Evolutionary conservation across 2,797 vertebrate species (phyloP), one percentile per base, ranked within the genome.

Genomic region (Periparus ater): DNA sequence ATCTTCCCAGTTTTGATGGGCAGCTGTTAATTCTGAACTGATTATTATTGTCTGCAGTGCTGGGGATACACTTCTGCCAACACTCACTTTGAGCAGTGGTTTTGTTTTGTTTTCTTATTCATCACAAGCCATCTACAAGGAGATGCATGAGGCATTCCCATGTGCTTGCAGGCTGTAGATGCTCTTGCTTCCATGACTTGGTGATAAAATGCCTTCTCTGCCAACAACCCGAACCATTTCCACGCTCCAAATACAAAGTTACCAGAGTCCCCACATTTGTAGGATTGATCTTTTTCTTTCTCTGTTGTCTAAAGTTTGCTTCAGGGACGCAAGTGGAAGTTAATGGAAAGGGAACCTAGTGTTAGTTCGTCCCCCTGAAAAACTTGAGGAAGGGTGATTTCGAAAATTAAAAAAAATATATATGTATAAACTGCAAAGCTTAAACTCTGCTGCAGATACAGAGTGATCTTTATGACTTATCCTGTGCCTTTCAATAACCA

Each of bases 111-210:
- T 84, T 44, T n/a, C 23, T 55, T 51, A 19, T 7, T 73, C 60
- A 20, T 92, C 53, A 18, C 65, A 47, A 40, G 55, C 34, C 17
- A 1, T 10, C 16, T 8, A 38, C 55, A 48, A 53, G 47, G 55
- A 61, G 47, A 21, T 47, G 20, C 38, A 68, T 0, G 0, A 84
- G 40, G 21, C 30, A 12, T 12, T 60, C 29, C 5, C 7, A 2
- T 34, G 25, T 83, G 51, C 57, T 95, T 65, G 67, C 62, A 57
- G 68, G 61, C 73, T 83, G 68, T 13, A 57, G 26, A 34, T 34
- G 53, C 45, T 85, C 61, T 42, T 66, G 61, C 32, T 36, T 70
- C 4, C 7, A 58, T 93, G 68, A 44, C 21, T 86, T n/a, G 48
- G 8, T 71, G 47, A 27, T 58, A 47, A 83, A 89, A 58, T 30